Evolutionary conservation across 1,140 invertebrate species (phyloP), one percentile per base, ranked within the genome.

Genomic region (Halesus radiatus): DNA sequence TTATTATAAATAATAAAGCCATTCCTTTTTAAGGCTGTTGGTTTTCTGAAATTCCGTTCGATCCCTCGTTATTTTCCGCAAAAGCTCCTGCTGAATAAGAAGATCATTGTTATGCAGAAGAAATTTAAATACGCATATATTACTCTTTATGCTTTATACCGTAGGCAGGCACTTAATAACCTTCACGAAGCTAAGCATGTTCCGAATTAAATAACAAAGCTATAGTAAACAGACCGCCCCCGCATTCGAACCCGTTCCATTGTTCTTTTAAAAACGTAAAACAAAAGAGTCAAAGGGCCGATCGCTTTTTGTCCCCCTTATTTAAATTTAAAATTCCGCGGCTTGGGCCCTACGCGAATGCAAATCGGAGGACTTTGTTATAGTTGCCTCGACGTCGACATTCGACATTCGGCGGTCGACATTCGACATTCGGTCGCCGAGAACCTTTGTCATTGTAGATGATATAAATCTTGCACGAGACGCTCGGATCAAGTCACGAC

Each of bases 291-390:
- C 23, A 70, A 70, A 56, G 32, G 22, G 29, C 62, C 45, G 66
- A 60, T 56, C 64, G 29, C 54, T 32, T 79, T 54, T 79, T 72
- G 64, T 73, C 23, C 15, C 72, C 26, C 29, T 79, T 32, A 60
- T 79, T 80, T 80, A 66, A 79, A 79, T 79, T 79, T 54, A 37
- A n/a, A 20, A 76, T 79, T 73, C 68, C 54, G 22, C 52, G 60
- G 62, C 64, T 32, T 22, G 18, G 22, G 72, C 29, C 50, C 66
- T 52, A 26, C 45, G 64, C 73, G 58, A 72, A 81, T 81, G 80
- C 80, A 81, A 81, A 81, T 81, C 37, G 20, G 20, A 3, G 50
- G 18, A 66, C 23, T 66, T 45, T 45, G 37, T 45, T 45, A 45
- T 13, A 45, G 37, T 45, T 45, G 56, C 56, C 18, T 8, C 18